Evolutionary conservation across 2,797 vertebrate species (phyloP).

Genomic region (Aeoliscus strigatus): DNA sequence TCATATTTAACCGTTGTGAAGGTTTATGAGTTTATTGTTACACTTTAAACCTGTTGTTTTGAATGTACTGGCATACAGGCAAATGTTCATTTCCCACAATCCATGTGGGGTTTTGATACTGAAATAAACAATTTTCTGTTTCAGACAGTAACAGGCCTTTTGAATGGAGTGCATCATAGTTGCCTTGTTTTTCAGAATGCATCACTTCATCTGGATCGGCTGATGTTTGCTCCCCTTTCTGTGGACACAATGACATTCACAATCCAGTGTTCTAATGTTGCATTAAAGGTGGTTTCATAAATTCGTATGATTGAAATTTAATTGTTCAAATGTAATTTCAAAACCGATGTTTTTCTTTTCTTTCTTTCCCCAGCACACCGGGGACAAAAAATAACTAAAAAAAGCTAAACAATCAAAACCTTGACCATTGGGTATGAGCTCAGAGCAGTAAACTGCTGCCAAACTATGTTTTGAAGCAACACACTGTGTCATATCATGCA

Average conservation of each 20-base stretch:
- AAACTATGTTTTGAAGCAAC: conserved; percentile 39
- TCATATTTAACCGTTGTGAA: background rate
- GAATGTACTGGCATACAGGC: conserved; percentile 6
- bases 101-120: conserved; percentile 4
- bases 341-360: conserved; percentile 43
- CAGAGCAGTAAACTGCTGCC: conserved; percentile 48
- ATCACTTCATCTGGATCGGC: too few species aligned
- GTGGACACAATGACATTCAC: too few species aligned
- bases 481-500: conserved; percentile 29
- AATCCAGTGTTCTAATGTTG: too few species aligned
- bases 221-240: too few species aligned
- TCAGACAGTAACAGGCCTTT: conserved; percentile 2
- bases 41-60: conserved; percentile 3
- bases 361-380: conserved; percentile 21
- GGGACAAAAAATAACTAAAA: too few species aligned
- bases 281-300: too few species aligned
- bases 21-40: background rate
- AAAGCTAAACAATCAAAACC: too few species aligned
- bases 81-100: conserved; percentile 11
- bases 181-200: conserved; percentile 62
- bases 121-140: conserved; percentile 13
- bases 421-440: too few species aligned
- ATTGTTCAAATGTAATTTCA: too few species aligned
- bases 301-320: too few species aligned
- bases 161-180: conserved; percentile 54